Base-by-base conservation (phyloP, 2,113 vertebrate species). In the Sceloporus tristichus region DNA sequence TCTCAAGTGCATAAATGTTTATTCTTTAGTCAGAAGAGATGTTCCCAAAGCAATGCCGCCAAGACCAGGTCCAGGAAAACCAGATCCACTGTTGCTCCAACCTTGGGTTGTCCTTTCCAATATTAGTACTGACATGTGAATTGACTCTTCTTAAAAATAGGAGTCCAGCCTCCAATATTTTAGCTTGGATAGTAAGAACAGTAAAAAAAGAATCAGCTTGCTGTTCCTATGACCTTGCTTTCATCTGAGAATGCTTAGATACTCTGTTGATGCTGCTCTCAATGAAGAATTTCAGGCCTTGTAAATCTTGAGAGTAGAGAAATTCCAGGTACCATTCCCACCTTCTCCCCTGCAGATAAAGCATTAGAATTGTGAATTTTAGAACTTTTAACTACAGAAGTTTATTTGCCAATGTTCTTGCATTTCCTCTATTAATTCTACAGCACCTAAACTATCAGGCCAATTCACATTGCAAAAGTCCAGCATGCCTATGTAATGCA, bases 251-350 rank as follows among this genome's bases (percentile, higher is more conserved):
- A 40, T 86, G 5, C 25, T 53, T 40, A 87, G 95, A 94, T 89
- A 94, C 89, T 42, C 79, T 95, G 59, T 16, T 96, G 92, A 98
- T 95, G 95, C 97, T 98, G 91, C 96, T 97, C 94, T 95, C 95
- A 89, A 98, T 92, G 75, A 99, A 98, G 85, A 95, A 84, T 93
- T 97, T 96, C 65, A 99, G 96, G 89, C 98, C 98, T 27, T 97
- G 91, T 78, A 98, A 96, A 14, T 97, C 98, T 88, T 98, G 97
- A 2, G 92, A 84, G 89, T 97, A 98, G 86, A 99, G 97, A 94
- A 97, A 99, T 84, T 99, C 94, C 96, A 98, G 93, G 90, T 98
- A 99, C 96, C 97, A 97, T 86, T 96, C 96, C 99, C 98, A 99
- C 53, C 83, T 96, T 91, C 94, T 98, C 65, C 97, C 97, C 94